phyloP scores from a whole-genome alignment of 2,888 invertebrate species.

The Marasmarcha lunaedactyla region DNA sequence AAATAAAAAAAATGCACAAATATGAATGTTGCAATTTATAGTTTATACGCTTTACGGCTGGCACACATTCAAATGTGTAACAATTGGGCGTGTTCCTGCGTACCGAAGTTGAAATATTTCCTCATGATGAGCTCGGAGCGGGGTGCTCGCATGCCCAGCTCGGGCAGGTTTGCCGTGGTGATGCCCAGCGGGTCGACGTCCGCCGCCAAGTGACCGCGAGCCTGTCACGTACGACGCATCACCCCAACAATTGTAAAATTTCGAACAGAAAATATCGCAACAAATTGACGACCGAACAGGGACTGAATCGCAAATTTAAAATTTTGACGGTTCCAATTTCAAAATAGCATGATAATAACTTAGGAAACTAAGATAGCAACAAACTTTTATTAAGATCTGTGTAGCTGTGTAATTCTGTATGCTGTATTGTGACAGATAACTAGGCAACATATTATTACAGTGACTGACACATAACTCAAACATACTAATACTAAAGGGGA shows the following conservation, averaged over 20 bases:
- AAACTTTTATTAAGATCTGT: too few species aligned
- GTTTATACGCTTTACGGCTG: not conserved
- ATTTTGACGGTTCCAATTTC: too few species aligned
- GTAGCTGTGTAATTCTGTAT: too few species aligned
- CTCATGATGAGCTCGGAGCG: constrained; percentile 69
- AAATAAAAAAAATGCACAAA: too few species aligned
- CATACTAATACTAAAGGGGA: constrained; percentile 9
- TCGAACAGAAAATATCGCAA: constrained; percentile 21
- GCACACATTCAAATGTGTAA: not conserved
- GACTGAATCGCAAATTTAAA: too few species aligned
- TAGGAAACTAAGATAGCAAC: too few species aligned
- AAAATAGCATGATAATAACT: too few species aligned
- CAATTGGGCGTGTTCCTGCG: constrained; percentile 22
- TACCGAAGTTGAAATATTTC: constrained; percentile 70
- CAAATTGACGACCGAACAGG: too few species aligned
- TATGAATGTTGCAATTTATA: too few species aligned
- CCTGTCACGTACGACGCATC: constrained; percentile 66
- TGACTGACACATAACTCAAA: not conserved
- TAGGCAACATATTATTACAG: too few species aligned
- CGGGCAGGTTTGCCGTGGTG: constrained; percentile 76
- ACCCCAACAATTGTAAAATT: constrained; percentile 28
- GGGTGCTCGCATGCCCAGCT: constrained; percentile 61
- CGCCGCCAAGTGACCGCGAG: constrained; percentile 93
- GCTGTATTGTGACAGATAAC: too few species aligned
- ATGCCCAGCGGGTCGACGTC: constrained; percentile 95